These are phyloP conservation scores for Melanocharis versteri DNA, from an alignment of 2,113 vertebrate species.

Conservation along the genomic window DNA sequence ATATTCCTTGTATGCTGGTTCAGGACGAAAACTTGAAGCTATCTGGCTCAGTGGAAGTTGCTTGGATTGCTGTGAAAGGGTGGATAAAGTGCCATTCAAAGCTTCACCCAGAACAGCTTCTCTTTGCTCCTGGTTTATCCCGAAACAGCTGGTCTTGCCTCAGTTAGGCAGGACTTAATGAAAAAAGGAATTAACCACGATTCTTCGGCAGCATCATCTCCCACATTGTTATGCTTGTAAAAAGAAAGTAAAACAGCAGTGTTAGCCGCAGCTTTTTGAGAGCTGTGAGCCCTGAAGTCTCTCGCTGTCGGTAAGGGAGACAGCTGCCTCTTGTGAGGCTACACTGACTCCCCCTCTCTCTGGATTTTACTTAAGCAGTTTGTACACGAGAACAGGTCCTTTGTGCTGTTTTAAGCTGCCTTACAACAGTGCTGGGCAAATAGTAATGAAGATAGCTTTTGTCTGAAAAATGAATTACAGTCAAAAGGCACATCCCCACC, in stretches of 20 bases:
- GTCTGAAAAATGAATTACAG: background rate
- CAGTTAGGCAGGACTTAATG: background rate
- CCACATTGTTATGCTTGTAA: background rate
- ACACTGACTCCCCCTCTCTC: accelerated
- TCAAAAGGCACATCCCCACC: background rate
- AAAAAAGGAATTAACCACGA: background rate
- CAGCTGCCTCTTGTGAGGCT: background rate
- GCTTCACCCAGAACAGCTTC: background rate
- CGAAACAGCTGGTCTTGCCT: background rate
- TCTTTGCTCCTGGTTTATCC: background rate
- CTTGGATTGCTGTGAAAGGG: background rate
- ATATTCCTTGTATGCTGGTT: background rate
- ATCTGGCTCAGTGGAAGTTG: background rate
- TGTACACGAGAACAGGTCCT: background rate
- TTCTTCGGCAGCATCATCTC: background rate
- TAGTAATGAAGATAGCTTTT: background rate
- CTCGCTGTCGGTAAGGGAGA: background rate
- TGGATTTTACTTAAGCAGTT: background rate
- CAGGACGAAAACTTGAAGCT: background rate
- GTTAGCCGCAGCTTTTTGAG: background rate
- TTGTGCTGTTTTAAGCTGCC: background rate
- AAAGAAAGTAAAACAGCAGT: background rate
- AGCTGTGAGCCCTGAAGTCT: background rate
- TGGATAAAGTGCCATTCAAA: background rate
- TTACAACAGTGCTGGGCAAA: background rate